Base-by-base conservation (phyloP, 2,888 invertebrate genomes). In the Lithophane socia region DNA sequence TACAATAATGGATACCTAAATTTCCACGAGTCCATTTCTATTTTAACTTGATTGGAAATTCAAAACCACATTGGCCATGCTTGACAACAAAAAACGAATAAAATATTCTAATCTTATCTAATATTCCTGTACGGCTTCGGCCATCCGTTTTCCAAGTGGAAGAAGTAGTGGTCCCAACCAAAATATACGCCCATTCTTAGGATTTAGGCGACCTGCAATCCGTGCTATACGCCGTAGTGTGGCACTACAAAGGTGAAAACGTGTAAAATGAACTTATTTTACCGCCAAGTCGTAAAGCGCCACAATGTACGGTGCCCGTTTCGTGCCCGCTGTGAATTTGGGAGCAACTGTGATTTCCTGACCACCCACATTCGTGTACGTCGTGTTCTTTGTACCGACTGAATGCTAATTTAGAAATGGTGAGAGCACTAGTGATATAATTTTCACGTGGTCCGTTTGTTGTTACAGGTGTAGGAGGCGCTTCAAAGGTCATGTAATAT, bases 381-480 rank as follows among this genome's bases (percentile, higher is more conserved):
- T 42, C n/a, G 16, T 13, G 61, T 83, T 85, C 84, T 82, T 84
- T 84, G 64, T 84, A 79, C 60, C 60, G 58, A 56, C 75, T 84
- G 58, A 85, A 88, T 82, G 72, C 69, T 87, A 87, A 89, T 89
- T 86, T 85, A 83, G 82, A 86, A 68, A 80, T 77, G 61, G 47
- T 73, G 37, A 64, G 68, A 74, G 72, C 42, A 67, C 49, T 74
- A 69, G 68, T 75, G 70, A 73, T 75, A 64, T 81, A 77, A 84
- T 84, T 70, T 77, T 79, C 60, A 84, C 63, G 24, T 70, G n/a
- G 54, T 82, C 74, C 63, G 58, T 87, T 88, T 85, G 69, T 83
- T 91, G 90, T 92, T 93, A 73, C 94, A 94, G 94, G 94, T 93
- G 92, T 92, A 91, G 93, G 93, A 90, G 92, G 88, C 86, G 90